Evolutionary conservation across 2,888 invertebrate species (phyloP).

Genomic region (Drosophila colorata): DNA sequence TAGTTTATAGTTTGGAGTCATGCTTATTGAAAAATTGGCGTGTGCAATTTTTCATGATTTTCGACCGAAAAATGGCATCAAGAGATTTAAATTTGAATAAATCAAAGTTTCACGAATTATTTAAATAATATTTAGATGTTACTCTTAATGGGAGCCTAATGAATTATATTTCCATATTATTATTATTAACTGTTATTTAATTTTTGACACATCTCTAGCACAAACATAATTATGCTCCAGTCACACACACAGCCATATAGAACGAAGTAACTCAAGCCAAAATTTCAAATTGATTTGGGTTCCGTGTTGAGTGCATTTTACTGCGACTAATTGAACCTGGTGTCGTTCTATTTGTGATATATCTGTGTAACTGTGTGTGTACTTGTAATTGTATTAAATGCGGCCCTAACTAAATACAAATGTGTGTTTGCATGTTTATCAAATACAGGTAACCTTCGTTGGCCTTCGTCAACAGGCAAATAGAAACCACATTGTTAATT

Average conservation of each 20-base stretch:
- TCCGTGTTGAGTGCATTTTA: conserved; percentile 59
- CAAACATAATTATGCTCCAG: neutral
- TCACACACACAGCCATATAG: neutral
- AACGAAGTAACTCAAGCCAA: conserved; percentile 43
- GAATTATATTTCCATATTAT: no score
- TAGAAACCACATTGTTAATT: conserved; percentile 45
- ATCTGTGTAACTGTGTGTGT: conserved; percentile 1
- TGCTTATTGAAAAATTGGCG: no score
- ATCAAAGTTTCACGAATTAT: no score
- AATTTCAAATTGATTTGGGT: conserved; percentile 60
- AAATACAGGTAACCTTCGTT: conserved; percentile 17
- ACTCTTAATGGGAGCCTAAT: no score
- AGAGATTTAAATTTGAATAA: no score
- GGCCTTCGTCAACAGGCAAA: conserved; percentile 28
- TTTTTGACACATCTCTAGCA: conserved; percentile 5
- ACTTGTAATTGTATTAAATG: conserved; percentile 16
- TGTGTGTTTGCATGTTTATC: neutral
- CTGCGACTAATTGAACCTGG: conserved; percentile 60
- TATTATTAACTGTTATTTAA: no score
- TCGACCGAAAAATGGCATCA: no score
- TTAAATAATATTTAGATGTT: no score
- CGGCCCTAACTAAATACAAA: conserved; percentile 10
- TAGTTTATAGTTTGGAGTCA: no score
- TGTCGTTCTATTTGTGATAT: conserved; percentile 23
- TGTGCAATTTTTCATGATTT: no score